Conservation (phyloP, 2,113 vertebrate species). For the Vimba vimba region DNA sequence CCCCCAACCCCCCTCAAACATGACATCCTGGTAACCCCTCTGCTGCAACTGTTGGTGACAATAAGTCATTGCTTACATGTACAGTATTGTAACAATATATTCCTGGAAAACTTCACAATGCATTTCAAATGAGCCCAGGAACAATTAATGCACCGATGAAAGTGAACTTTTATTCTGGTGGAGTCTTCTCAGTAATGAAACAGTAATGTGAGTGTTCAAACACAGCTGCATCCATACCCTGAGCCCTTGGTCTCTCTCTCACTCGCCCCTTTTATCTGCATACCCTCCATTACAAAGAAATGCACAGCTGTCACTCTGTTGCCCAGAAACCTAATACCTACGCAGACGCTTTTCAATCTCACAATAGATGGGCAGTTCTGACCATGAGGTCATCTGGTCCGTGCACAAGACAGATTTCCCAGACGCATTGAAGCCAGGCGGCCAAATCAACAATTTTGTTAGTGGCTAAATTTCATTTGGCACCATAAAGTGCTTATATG, state of each 20-base stretch:
- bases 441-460: slow-evolving; percentile 30
- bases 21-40: no score
- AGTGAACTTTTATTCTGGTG: background rate
- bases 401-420: slow-evolving; percentile 46
- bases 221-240: slow-evolving; percentile 69
- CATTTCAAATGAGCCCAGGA: background rate
- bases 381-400: slow-evolving; percentile 34
- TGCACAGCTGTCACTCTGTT: slow-evolving; percentile 78
- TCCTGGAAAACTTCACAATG: slow-evolving; percentile 2
- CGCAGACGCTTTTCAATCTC: slow-evolving; percentile 67
- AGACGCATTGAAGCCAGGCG: background rate
- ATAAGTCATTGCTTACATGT: no score
- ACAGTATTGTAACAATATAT: background rate
- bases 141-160: background rate
- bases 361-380: slow-evolving; percentile 37
- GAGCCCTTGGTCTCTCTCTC: background rate
- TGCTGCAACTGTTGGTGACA: no score
- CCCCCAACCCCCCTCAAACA: no score
- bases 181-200: slow-evolving; percentile 19
- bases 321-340: slow-evolving; percentile 77
- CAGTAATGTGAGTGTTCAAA: slow-evolving; percentile 73
- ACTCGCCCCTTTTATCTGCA: slow-evolving; percentile 63
- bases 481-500: slow-evolving; percentile 1
- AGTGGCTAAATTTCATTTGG: slow-evolving; percentile 18
- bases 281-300: slow-evolving; percentile 67